Base-by-base conservation (phyloP, 2,888 invertebrate species). In the Drosophila tanythrix region DNA sequence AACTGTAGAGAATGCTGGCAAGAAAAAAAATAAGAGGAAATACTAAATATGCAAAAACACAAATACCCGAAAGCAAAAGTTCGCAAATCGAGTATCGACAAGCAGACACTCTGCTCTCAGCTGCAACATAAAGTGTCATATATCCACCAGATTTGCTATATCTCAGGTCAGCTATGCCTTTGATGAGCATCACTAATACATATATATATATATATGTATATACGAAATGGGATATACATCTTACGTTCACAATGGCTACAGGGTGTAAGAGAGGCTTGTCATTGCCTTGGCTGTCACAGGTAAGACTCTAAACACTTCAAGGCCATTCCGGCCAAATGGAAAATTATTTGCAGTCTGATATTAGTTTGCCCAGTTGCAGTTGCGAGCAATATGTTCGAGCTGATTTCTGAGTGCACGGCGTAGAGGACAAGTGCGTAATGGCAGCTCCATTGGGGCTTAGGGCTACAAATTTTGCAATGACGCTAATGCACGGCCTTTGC, bases 21-120 rank as follows among this genome's bases (percentile, higher is more conserved):
- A 56, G 27, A 52, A 53, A 46, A 8, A 3, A 36, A 38, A 3
- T 8, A 38, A 18, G 3, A 38, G 11, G 52, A 60, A 53, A 52
- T n/a, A 60, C 70, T 61, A 83, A 87, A 81, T 87, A 85, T 88
- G 88, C 88, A 85, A 78, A 72, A 80, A 74, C 88, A 82, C 63
- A 86, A 88, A 76, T 70, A 66, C 66, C 70, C 51, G 53, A 69
- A 48, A 48, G n/a, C 64, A 56, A 64, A 60, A 43, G 6, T 21
- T 36, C 36, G n/a, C 48, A 71, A 52, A 50, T 63, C 8, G 57
- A n/a, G n/a, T n/a, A n/a, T n/a, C 56, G 65, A 59, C 64, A 48
- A 15, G 48, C 15, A 15, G 50, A 35, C 36, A 27, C 50, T 3
- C 35, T 35, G n/a, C 6, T 43, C 5, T 1, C 43, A 11, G 21